phyloP scores from a whole-genome alignment of 1,140 invertebrate genomes.

The Heliconius nattereri region DNA sequence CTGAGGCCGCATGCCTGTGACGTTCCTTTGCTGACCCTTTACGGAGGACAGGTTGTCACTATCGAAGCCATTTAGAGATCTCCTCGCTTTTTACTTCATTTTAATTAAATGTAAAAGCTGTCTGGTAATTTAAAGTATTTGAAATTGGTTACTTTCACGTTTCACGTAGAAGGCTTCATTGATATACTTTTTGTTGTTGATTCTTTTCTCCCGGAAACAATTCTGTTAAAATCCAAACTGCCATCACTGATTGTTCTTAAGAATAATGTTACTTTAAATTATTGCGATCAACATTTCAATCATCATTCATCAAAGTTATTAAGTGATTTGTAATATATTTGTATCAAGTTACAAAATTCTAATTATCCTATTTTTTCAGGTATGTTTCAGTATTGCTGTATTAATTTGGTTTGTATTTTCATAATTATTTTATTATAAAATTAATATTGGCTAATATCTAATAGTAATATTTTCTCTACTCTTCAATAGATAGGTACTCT shows the following conservation, averaged over 20 bases:
- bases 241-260: too few relatives aligned
- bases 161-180: neutral
- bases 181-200: neutral
- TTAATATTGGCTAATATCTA: too few relatives aligned
- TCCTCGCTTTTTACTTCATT: neutral
- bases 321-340: too few relatives aligned
- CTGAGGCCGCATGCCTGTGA: conserved; percentile 10
- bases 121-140: neutral
- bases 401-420: neutral
- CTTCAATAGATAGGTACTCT: too few relatives aligned
- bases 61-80: neutral
- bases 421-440: neutral
- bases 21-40: neutral
- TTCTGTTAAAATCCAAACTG: too few relatives aligned
- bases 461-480: too few relatives aligned
- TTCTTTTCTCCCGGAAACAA: neutral
- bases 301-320: too few relatives aligned
- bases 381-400: conserved; percentile 18
- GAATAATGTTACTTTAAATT: too few relatives aligned
- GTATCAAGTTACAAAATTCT: too few relatives aligned
- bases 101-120: conserved; percentile 1
- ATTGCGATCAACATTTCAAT: too few relatives aligned
- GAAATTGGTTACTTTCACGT: neutral
- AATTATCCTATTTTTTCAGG: conserved; percentile 28
- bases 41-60: conserved; percentile 6